phyloP scores from a whole-genome alignment of 2,797 vertebrate genomes.

The Scolopax bukidnonensis region DNA sequence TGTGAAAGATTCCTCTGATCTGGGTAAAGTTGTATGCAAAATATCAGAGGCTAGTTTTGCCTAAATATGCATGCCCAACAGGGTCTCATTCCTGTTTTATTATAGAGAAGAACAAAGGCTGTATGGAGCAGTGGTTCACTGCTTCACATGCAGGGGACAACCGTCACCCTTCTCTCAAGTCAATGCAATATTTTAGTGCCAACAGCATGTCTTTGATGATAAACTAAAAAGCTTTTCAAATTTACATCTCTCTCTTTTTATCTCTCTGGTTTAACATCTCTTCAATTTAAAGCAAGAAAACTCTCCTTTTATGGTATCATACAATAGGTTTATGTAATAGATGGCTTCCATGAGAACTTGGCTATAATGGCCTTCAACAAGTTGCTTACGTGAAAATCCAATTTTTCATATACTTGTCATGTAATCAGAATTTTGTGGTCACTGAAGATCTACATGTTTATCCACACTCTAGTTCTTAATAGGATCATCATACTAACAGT shows the following conservation, averaged over 20 bases:
- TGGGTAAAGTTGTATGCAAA: neutral
- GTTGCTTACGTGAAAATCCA: neutral
- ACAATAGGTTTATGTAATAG: neutral
- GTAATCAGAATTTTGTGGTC: constrained; percentile 19
- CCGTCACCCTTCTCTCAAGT: neutral
- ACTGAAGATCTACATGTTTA: constrained; percentile 28
- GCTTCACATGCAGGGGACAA: neutral
- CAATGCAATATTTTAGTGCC: rapidly evolving
- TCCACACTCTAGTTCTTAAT: neutral
- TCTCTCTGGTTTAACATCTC: neutral
- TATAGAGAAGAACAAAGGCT: neutral
- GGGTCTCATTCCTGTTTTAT: neutral
- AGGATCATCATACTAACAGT: neutral
- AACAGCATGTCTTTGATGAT: neutral
- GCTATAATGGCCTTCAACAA: neutral
- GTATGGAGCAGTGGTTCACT: neutral
- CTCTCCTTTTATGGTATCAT: constrained; percentile 2
- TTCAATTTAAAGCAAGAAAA: neutral
- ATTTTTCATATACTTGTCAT: neutral
- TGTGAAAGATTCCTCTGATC: neutral
- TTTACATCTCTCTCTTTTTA: neutral
- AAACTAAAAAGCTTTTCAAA: neutral
- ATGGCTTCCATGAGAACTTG: neutral
- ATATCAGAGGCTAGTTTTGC: neutral
- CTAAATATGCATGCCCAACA: neutral